These are phyloP conservation scores for Galeruca laticollis DNA, from an alignment of 2,888 invertebrate species.

Conservation along the genomic window DNA sequence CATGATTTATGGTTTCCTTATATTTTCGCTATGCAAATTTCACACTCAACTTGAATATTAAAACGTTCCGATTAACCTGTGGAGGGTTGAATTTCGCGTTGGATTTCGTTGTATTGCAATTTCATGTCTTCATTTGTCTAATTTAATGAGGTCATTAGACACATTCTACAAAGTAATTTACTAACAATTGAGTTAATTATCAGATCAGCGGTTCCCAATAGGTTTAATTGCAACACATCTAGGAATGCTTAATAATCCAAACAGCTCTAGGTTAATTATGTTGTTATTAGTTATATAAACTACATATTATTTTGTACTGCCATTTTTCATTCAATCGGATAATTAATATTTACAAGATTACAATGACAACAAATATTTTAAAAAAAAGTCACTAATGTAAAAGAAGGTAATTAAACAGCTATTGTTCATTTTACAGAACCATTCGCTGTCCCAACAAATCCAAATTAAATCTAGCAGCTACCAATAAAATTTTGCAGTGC, in stretches of 20 bases:
- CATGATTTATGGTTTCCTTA: constrained; percentile 25
- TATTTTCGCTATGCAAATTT: constrained; percentile 25
- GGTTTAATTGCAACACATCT: neutral
- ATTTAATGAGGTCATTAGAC: constrained; percentile 24
- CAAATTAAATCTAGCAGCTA: no score
- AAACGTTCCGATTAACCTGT: constrained; percentile 4
- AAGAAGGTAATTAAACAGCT: no score
- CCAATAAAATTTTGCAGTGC: no score
- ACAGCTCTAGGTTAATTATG: neutral
- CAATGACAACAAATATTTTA: no score
- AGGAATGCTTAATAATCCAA: no score
- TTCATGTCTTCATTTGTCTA: constrained; percentile 25
- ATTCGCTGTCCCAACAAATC: no score
- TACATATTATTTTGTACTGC: no score
- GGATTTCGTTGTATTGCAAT: constrained; percentile 25
- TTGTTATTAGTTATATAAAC: no score
- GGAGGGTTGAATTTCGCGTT: constrained; percentile 11
- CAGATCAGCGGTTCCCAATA: neutral
- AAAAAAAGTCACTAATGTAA: no score
- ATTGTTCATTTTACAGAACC: no score
- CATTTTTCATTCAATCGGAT: neutral
- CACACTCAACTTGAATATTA: constrained; percentile 26
- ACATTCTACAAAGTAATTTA: neutral
- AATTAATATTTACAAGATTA: neutral
- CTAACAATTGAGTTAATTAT: neutral